phyloP scores from a whole-genome alignment of 2,888 invertebrate genomes.

The Platycheirus rosarum region DNA sequence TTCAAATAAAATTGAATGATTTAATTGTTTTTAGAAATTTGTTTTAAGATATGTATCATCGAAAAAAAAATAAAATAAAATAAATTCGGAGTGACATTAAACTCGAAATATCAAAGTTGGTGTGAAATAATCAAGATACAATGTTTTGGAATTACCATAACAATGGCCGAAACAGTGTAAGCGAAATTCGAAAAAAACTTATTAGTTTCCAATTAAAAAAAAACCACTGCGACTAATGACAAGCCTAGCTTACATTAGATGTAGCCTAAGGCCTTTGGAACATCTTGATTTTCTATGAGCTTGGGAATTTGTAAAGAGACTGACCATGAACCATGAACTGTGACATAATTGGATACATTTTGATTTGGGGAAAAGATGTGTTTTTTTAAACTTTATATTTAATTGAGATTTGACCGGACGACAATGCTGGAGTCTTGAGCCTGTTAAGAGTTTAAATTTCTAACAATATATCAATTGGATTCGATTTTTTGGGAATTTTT shows the following conservation, averaged over 20 bases:
- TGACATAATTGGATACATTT: background rate
- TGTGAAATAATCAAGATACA: background rate
- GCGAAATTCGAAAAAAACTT: slow-evolving; percentile 2
- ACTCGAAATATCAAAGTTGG: background rate
- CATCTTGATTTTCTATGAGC: background rate
- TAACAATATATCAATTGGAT: too few relatives aligned
- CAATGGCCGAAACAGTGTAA: slow-evolving; percentile 4
- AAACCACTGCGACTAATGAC: slow-evolving; percentile 11
- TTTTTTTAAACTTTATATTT: too few relatives aligned
- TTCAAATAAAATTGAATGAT: background rate
- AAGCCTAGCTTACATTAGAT: slow-evolving; percentile 9
- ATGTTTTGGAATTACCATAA: background rate
- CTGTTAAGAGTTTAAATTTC: too few relatives aligned
- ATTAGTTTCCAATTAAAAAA: background rate
- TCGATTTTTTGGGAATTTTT: too few relatives aligned
- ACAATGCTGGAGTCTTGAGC: too few relatives aligned
- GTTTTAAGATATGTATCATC: background rate
- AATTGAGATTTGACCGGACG: too few relatives aligned
- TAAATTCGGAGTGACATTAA: slow-evolving; percentile 2
- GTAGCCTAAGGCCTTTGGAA: background rate
- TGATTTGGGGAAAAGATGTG: background rate
- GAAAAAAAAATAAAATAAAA: background rate
- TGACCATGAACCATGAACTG: background rate
- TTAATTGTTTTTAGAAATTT: background rate
- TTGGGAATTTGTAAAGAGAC: background rate